Percentiles rank a stretch among this genome's conserved stretches.
Evolutionary conservation across 2,888 invertebrate species (phyloP).

Genomic region (Drosophila mulleri): DNA sequence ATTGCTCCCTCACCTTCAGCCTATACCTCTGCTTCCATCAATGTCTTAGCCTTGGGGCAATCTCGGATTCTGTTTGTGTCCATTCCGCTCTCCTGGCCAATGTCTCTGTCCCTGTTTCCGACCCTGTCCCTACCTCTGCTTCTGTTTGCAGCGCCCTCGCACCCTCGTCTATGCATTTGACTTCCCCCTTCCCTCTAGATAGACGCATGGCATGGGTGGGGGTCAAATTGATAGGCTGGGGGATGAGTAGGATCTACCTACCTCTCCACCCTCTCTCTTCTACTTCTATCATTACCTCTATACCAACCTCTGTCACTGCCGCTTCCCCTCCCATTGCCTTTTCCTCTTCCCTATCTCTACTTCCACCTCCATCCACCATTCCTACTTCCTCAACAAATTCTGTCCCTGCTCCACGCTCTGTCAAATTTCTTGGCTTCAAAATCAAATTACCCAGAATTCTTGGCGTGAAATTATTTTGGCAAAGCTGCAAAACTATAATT

Average conservation of each 20-base stretch:
- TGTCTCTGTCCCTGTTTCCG: neutral
- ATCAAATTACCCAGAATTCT: conserved; percentile 62
- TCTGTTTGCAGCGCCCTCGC: neutral
- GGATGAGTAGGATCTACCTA: no score
- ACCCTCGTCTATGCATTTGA: neutral
- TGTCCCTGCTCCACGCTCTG: neutral
- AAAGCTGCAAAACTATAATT: conserved; percentile 51
- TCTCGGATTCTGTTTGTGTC: neutral
- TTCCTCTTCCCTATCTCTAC: neutral
- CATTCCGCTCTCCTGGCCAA: no score
- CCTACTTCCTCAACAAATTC: neutral
- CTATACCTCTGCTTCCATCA: neutral
- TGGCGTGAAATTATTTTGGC: conserved; percentile 66
- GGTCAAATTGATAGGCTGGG: no score
- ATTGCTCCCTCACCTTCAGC: neutral
- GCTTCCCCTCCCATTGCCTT: no score
- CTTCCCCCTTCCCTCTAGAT: no score
- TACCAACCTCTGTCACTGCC: neutral
- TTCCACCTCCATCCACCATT: neutral
- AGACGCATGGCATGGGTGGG: no score
- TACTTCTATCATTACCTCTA: neutral
- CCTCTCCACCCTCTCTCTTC: no score
- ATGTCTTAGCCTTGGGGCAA: no score
- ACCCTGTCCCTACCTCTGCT: neutral
- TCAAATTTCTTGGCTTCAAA: conserved; percentile 42